Conservation (phyloP, 1,140 invertebrate species). For the Rhopalosiphum padi region DNA sequence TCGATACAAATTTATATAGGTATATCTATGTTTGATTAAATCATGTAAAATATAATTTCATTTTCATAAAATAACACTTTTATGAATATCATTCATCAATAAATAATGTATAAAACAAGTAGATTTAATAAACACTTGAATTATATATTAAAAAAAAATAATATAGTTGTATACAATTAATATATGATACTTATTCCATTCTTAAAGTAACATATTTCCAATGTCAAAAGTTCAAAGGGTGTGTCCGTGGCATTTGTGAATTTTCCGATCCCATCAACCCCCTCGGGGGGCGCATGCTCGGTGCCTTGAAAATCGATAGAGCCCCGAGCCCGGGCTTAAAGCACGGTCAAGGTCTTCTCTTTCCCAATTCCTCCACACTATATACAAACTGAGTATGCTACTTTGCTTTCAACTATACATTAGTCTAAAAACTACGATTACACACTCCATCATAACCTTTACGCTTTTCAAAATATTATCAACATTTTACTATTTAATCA, state of each 20-base stretch:
- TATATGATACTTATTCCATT: neutral
- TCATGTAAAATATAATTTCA: neutral
- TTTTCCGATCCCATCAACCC: slow-evolving; percentile 2
- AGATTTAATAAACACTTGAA: neutral
- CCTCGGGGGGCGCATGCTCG: slow-evolving; percentile 44
- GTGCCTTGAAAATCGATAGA: slow-evolving; percentile 47
- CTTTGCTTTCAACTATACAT: slow-evolving; percentile 21
- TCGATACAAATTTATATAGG: neutral
- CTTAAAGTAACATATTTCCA: neutral
- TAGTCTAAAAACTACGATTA: slow-evolving; percentile 17
- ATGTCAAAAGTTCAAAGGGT: slow-evolving; percentile 55
- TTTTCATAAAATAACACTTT: neutral
- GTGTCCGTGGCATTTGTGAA: slow-evolving; percentile 47
- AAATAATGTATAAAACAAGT: neutral
- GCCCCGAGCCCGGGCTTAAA: slow-evolving; percentile 48
- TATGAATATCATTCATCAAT: neutral
- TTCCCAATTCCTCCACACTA: neutral
- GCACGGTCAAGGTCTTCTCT: slow-evolving; percentile 55
- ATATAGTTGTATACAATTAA: neutral
- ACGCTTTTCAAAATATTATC: neutral
- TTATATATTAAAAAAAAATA: neutral
- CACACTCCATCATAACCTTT: slow-evolving; percentile 3
- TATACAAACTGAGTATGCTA: neutral
- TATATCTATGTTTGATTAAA: neutral
- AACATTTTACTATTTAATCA: neutral